Conservation (phyloP, 2,797 vertebrate genomes). For the Tinamus major region DNA sequence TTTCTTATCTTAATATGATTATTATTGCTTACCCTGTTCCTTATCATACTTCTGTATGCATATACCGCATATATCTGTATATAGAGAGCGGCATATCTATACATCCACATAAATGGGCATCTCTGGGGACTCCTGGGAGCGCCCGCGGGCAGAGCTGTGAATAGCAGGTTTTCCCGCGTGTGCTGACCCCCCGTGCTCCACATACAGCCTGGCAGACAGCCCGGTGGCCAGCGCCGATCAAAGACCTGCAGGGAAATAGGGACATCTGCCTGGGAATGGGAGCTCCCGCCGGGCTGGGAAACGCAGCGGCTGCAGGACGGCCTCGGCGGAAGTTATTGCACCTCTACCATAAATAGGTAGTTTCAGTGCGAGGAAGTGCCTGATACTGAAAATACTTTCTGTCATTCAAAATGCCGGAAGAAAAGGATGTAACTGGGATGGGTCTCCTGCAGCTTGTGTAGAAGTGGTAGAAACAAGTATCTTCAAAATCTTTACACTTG, state of each 20-base stretch:
- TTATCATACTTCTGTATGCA: neutral
- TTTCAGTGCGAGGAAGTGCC: neutral
- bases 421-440: neutral
- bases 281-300: too few relatives aligned
- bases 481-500: neutral
- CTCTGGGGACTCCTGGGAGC: neutral
- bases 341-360: neutral
- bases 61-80: too few relatives aligned
- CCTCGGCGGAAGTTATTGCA: neutral
- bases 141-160: neutral
- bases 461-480: neutral
- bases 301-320: too few relatives aligned
- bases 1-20: neutral
- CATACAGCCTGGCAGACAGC: neutral
- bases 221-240: neutral
- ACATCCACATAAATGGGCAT: neutral
- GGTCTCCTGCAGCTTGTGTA: neutral
- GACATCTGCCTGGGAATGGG: too few relatives aligned
- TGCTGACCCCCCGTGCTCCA: neutral
- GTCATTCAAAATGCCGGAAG: neutral
- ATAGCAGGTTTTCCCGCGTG: neutral
- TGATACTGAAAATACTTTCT: neutral
- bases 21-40: neutral
- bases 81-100: too few relatives aligned
- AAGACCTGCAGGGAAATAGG: neutral